Percentiles rank a stretch among this genome's conserved stretches.
Evolutionary conservation across 2,797 vertebrate species (phyloP).

Genomic region (Anguilla obscura): DNA sequence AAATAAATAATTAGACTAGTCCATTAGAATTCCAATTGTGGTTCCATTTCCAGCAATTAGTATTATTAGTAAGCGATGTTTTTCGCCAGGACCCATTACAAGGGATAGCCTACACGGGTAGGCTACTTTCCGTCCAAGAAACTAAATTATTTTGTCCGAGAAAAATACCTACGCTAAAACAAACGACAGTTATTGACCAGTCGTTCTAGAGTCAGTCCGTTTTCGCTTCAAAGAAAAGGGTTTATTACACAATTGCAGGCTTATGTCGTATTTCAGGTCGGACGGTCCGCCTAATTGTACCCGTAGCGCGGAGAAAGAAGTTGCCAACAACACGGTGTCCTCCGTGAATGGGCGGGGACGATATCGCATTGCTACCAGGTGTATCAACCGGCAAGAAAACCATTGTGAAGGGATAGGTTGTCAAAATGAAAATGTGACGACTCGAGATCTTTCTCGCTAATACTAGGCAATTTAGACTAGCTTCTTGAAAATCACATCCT

Average conservation of each 20-base stretch:
- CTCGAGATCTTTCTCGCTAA: not conserved
- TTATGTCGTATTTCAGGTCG: not conserved
- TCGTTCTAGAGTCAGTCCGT: not conserved
- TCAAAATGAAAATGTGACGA: not conserved
- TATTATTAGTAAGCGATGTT: too few species aligned
- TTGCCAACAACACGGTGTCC: not conserved
- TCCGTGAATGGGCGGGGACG: constrained; percentile 1
- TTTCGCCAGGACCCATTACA: too few species aligned
- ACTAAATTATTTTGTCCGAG: not conserved
- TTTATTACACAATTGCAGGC: not conserved
- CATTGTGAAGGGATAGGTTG: not conserved
- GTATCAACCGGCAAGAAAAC: constrained; percentile 2
- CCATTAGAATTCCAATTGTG: too few species aligned
- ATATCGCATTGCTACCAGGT: not conserved
- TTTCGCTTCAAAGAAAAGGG: not conserved
- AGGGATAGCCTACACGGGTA: too few species aligned
- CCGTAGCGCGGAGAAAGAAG: not conserved
- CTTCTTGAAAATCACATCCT: not conserved
- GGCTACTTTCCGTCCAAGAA: not conserved
- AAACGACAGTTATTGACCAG: not conserved
- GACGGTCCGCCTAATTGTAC: not conserved
- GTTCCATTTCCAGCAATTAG: too few species aligned
- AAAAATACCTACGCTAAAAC: not conserved
- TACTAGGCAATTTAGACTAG: not conserved
- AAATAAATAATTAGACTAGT: too few species aligned